Percentiles rank a stretch among this genome's conserved stretches.
phyloP scores from a whole-genome alignment of 2,888 invertebrate species.

The Callyntrura guangdongensis region DNA sequence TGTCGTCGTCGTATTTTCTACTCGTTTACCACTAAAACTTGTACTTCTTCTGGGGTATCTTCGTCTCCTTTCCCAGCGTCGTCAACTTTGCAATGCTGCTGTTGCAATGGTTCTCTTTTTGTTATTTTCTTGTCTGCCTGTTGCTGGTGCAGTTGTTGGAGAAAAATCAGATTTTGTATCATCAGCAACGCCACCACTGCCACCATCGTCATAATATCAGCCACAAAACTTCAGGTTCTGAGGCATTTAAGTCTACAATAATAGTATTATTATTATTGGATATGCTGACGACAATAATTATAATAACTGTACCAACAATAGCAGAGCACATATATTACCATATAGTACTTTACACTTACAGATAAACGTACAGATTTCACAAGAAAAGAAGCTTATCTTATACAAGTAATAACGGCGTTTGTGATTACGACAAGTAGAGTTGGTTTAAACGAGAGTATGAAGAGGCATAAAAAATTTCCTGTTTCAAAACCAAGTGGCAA shows the following conservation, averaged over 20 bases:
- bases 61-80: background rate
- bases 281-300: no score
- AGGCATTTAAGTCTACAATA: no score
- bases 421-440: constrained; percentile 43
- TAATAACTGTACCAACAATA: no score
- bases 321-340: no score
- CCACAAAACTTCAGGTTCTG: constrained; percentile 1
- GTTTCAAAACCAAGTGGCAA: constrained; percentile 45
- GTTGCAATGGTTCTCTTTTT: background rate
- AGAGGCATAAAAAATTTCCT: constrained; percentile 31
- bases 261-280: background rate
- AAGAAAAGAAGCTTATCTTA: background rate
- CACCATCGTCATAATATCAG: constrained; percentile 1
- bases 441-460: constrained; percentile 56
- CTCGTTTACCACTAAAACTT: background rate
- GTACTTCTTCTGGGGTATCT: background rate
- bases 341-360: no score
- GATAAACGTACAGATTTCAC: no score
- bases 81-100: background rate
- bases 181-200: background rate
- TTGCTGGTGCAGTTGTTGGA: constrained; percentile 39
- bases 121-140: constrained; percentile 23
- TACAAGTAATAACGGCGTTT: background rate
- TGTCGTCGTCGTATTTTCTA: background rate
- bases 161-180: constrained; percentile 7